phyloP scores from a whole-genome alignment of 2,797 vertebrate genomes.

The Gymnothorax reevesii region DNA sequence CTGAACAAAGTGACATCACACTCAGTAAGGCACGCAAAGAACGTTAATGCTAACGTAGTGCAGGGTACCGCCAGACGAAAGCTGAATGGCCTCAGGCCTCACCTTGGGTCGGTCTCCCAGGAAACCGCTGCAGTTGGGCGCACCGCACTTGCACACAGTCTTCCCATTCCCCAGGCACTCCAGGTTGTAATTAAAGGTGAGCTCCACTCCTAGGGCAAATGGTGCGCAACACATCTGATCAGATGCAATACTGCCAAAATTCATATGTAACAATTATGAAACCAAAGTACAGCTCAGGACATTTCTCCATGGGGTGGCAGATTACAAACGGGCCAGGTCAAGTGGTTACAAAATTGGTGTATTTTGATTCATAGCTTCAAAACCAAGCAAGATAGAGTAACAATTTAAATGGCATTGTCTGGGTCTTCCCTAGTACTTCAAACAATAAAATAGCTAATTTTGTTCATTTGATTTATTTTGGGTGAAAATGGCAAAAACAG shows the following conservation, averaged over 20 bases:
- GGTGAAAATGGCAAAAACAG: too few species aligned
- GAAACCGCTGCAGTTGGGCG: constrained; percentile 96
- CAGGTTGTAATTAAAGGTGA: constrained; percentile 98
- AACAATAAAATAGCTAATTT: too few species aligned
- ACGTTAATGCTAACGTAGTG: not conserved
- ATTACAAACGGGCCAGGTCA: too few species aligned
- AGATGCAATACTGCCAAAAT: not conserved
- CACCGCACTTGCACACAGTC: constrained; percentile 97
- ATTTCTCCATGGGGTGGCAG: too few species aligned
- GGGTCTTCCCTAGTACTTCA: too few species aligned
- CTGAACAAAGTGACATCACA: not conserved
- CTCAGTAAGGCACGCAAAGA: too few species aligned
- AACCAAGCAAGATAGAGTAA: too few species aligned
- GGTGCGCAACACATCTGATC: not conserved
- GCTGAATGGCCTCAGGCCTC: constrained; percentile 36
- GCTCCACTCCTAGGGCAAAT: constrained; percentile 80
- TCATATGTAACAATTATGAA: not conserved
- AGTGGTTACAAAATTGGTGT: too few species aligned
- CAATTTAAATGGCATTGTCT: too few species aligned
- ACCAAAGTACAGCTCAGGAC: not conserved
- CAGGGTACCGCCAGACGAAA: not conserved
- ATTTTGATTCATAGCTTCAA: too few species aligned
- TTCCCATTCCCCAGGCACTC: constrained; percentile 98
- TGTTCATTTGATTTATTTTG: too few species aligned
- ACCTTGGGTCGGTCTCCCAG: constrained; percentile 97